Conservation (phyloP, 1,140 invertebrate genomes). For the Uloborus diversus region DNA sequence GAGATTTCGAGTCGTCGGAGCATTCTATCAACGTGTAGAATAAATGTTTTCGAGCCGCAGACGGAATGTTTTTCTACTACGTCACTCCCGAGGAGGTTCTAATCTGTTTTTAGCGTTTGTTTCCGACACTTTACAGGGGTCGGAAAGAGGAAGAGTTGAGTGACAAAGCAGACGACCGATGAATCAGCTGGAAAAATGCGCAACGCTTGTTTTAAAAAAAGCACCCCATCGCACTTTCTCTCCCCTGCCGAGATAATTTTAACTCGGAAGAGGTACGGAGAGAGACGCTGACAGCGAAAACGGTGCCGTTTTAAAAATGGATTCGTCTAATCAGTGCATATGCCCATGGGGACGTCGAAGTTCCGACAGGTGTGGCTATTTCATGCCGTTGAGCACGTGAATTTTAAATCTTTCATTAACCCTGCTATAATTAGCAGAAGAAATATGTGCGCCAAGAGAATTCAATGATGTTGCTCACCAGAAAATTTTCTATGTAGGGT, state of each 20-base stretch:
- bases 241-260: conserved; percentile 36
- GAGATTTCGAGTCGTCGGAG: conserved; percentile 20
- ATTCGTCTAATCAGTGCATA: too few relatives aligned
- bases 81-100: conserved; percentile 8
- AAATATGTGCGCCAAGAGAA: too few relatives aligned
- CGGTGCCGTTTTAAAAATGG: background rate
- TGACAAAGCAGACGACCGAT: conserved; percentile 52
- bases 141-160: conserved; percentile 24
- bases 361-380: too few relatives aligned
- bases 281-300: conserved; percentile 8
- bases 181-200: conserved; percentile 47
- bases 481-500: too few relatives aligned
- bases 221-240: conserved; percentile 3
- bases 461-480: too few relatives aligned
- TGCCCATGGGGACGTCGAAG: too few relatives aligned
- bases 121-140: conserved; percentile 44
- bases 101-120: conserved; percentile 56
- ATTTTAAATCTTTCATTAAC: too few relatives aligned
- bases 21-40: conserved; percentile 40
- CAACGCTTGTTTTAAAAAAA: conserved; percentile 9
- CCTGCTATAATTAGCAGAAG: too few relatives aligned
- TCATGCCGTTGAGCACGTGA: too few relatives aligned
- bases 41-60: conserved; percentile 44
- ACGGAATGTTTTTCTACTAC: background rate
- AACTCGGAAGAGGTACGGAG: background rate